These are phyloP conservation scores for Melanotaenia pygmaea DNA, from an alignment of 2,797 vertebrate species.

Conservation along the genomic window DNA sequence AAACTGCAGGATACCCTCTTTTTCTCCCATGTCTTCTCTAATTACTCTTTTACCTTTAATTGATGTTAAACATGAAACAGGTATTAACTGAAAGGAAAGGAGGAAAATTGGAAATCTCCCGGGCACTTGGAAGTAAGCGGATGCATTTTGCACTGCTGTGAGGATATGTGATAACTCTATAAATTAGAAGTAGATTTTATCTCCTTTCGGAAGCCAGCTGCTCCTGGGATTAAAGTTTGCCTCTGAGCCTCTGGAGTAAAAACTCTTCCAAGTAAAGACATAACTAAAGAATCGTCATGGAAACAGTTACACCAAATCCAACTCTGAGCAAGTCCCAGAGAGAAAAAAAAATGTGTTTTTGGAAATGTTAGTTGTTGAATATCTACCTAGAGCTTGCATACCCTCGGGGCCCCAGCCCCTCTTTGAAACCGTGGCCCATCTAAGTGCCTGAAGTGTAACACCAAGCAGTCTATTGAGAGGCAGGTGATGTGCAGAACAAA, in stretches of 20 bases:
- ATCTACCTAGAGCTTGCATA: constrained; percentile 68
- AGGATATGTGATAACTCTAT: constrained; percentile 71
- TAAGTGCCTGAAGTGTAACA: constrained; percentile 86
- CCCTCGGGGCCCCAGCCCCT: constrained; percentile 63
- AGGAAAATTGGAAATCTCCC: constrained; percentile 60
- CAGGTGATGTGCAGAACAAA: constrained; percentile 89
- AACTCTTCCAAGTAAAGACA: constrained; percentile 37
- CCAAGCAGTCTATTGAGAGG: constrained; percentile 86
- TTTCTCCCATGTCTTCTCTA: constrained; percentile 81
- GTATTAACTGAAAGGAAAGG: constrained; percentile 74
- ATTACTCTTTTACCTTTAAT: constrained; percentile 84
- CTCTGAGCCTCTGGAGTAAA: constrained; percentile 38
- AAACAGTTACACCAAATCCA: constrained; percentile 49
- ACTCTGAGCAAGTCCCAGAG: constrained; percentile 18
- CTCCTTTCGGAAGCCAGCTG: constrained; percentile 62
- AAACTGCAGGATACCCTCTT: constrained; percentile 81
- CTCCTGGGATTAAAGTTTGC: constrained; percentile 65
- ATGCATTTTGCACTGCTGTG: constrained; percentile 53
- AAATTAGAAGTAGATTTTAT: constrained; percentile 72
- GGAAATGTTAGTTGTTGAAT: constrained; percentile 60
- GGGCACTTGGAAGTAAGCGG: constrained; percentile 58
- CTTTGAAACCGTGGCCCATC: constrained; percentile 80
- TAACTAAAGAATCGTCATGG: constrained; percentile 25
- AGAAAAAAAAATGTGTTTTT: constrained; percentile 43
- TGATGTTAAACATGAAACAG: constrained; percentile 84